Evolutionary conservation across 2,797 vertebrate genomes (phyloP).

Genomic region (Garrulus glandarius): DNA sequence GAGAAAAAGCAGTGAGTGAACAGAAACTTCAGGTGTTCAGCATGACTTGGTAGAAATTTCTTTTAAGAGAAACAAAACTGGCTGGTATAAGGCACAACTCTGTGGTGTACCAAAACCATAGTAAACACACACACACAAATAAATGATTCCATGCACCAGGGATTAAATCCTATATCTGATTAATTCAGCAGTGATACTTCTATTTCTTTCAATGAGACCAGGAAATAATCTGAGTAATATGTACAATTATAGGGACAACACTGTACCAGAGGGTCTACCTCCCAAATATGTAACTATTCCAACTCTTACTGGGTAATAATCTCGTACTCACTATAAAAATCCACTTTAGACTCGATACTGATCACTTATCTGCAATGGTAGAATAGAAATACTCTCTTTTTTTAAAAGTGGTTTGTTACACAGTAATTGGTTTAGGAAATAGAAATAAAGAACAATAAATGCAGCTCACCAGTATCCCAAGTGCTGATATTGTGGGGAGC

Average conservation of each 20-base stretch:
- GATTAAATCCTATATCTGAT: neutral
- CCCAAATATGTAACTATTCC: neutral
- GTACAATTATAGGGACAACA: neutral
- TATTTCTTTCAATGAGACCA: neutral
- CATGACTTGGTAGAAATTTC: neutral
- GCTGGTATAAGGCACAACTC: neutral
- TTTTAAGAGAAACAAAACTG: neutral
- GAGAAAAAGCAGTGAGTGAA: neutral
- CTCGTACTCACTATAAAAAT: neutral
- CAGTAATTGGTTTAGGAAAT: constrained; percentile 36
- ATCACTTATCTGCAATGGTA: neutral
- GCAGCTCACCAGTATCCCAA: constrained; percentile 93
- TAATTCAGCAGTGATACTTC: neutral
- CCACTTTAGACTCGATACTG: neutral
- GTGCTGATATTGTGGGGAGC: constrained; percentile 97
- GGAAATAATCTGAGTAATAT: neutral
- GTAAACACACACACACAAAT: neutral
- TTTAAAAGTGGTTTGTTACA: neutral
- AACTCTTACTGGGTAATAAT: neutral
- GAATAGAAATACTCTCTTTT: constrained; percentile 3
- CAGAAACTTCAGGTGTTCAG: neutral
- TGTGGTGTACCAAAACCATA: neutral
- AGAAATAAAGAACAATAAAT: constrained; percentile 68
- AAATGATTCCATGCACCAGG: neutral
- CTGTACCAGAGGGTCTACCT: neutral